Evolutionary conservation across 1,140 invertebrate species (phyloP).

Genomic region (Apis cerana): DNA sequence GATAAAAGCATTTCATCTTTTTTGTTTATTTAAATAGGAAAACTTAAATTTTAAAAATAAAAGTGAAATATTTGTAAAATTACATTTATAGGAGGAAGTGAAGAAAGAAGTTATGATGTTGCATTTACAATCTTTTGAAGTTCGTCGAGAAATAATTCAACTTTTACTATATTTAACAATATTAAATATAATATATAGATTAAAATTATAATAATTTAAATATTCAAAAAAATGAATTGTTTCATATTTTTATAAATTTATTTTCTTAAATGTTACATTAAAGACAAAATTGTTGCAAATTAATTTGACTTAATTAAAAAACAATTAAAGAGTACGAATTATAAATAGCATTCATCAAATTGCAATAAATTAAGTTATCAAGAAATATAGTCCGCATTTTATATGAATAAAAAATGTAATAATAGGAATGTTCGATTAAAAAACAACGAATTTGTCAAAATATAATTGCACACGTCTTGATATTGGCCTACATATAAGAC

Average conservation of each 20-base stretch:
- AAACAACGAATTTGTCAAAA: conserved; percentile 67
- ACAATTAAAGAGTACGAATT: neutral
- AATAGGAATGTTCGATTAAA: conserved; percentile 3
- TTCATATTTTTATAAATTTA: conserved; percentile 17
- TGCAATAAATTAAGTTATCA: conserved; percentile 6
- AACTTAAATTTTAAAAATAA: conserved; percentile 1
- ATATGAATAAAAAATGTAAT: neutral
- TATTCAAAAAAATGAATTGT: neutral
- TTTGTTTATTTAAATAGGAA: conserved; percentile 42
- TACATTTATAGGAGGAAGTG: conserved; percentile 46
- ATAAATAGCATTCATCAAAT: neutral
- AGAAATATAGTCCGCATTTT: conserved; percentile 30
- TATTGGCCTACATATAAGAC: conserved; percentile 61
- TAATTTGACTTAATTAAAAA: neutral
- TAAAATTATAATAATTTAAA: conserved; percentile 22
- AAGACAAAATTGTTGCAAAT: conserved; percentile 12
- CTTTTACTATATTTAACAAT: conserved; percentile 31
- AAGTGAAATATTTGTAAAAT: conserved; percentile 52
- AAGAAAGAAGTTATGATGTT: conserved; percentile 58
- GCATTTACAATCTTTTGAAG: conserved; percentile 61
- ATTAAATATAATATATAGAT: neutral
- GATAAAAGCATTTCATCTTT: conserved; percentile 25
- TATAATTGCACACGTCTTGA: conserved; percentile 38
- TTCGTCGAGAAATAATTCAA: conserved; percentile 54
- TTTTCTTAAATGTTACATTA: conserved; percentile 30